Evolutionary conservation across 2,888 invertebrate species (phyloP).

Genomic region (Gasteruption jaculator): DNA sequence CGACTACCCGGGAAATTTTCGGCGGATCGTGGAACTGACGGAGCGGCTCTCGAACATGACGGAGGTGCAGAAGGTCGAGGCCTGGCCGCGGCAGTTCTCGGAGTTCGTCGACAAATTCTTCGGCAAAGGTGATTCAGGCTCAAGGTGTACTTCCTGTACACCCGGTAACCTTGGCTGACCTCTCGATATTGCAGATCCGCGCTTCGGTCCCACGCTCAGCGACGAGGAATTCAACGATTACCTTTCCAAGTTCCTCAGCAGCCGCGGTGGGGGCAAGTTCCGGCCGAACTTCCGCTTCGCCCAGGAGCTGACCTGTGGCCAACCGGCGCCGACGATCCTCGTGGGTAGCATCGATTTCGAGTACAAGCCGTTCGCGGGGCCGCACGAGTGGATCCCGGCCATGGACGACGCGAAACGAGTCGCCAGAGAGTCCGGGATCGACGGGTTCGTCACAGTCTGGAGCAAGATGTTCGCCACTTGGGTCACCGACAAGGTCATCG

Average conservation of each 20-base stretch:
- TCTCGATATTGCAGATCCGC: background rate
- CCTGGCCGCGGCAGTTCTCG: conserved; percentile 66
- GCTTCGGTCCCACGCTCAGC: conserved; percentile 51
- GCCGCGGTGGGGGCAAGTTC: conserved; percentile 65
- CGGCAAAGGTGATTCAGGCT: conserved; percentile 51
- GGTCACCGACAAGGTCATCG: conserved; percentile 76
- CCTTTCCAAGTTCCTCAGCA: conserved; percentile 68
- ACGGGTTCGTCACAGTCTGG: conserved; percentile 66
- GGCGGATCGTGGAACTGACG: conserved; percentile 57
- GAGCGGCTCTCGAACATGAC: conserved; percentile 55
- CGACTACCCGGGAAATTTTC: conserved; percentile 62
- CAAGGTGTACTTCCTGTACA: conserved; percentile 7
- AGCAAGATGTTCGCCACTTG: conserved; percentile 69
- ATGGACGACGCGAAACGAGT: conserved; percentile 64
- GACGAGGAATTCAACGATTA: conserved; percentile 60
- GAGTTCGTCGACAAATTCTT: conserved; percentile 60
- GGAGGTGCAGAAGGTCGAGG: conserved; percentile 53
- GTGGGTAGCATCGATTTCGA: conserved; percentile 63
- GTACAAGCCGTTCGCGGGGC: conserved; percentile 59
- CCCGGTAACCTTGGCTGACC: no score
- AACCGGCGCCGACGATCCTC: conserved; percentile 56
- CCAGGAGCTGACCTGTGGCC: conserved; percentile 60
- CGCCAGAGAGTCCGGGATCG: conserved; percentile 58
- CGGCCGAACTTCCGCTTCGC: conserved; percentile 66
- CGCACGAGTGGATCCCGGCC: conserved; percentile 67